Evolutionary conservation across 2,113 vertebrate genomes (phyloP), one percentile per base, ranked within the genome.

Genomic region (Barnardius zonarius): DNA sequence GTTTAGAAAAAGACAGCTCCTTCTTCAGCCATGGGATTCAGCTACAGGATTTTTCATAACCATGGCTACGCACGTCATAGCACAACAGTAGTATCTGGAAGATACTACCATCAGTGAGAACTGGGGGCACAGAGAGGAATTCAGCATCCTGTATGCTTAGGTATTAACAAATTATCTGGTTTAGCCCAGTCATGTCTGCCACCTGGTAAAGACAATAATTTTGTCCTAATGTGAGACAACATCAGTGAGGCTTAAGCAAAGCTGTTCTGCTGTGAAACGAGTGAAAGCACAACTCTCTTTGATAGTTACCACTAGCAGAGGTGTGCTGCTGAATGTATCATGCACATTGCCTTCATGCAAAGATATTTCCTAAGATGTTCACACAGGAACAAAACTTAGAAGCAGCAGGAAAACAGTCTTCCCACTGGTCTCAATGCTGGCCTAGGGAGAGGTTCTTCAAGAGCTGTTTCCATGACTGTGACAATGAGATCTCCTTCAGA

Each of bases 261-360:
- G 37, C 25, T 33, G 17, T 33, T 33, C 27, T 46, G 44, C 28
- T 17, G 2, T 15, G 9, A 73, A 73, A n/a, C 14, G 30, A 28
- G n/a, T 23, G n/a, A 83, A 51, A 79, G 24, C 27, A 92, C 43
- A 83, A 33, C 19, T 59, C 31, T 39, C 15, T 63, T 19, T 57
- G 41, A 73, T 6, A 73, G 37, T 11, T 78, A 37, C 37, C 67
- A 52, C 33, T 35, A 63, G 37, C n/a, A 70, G 23, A 83, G 24
- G 6, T 33, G 43, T 27, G 31, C n/a, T 90, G 77, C n/a, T 83
- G 48, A 0, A 2, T 41, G 23, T 51, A 12, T 30, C 27, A 20
- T 3, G 24, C 17, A 49, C 0, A 0, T 11, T 43, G 54, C 27
- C 61, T 59, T 43, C 31, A 27, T 3, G 10, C 22, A 43, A 78